Evolutionary conservation across 2,797 vertebrate genomes (phyloP), one percentile per base, ranked within the genome.

Genomic region (Scleropages formosus): DNA sequence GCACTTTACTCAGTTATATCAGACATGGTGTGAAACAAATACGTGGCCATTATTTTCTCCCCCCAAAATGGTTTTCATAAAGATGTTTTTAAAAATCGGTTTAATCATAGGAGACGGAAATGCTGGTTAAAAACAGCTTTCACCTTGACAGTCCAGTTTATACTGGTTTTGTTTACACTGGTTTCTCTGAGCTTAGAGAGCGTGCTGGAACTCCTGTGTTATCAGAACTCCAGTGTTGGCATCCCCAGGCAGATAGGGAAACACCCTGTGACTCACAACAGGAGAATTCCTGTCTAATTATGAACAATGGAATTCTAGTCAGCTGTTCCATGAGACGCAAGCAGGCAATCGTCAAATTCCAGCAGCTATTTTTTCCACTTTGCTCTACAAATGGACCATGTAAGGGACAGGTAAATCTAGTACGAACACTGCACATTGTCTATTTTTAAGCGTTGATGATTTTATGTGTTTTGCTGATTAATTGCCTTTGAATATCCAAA

Each of bases 261-360:
- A 85, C 85, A 81, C 80, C 84, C 78, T n/a, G 73, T 85, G 84
- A 87, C 75, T 88, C 84, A 89, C 24, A 4, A 11, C 74, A 18
- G 39, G 79, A 85, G 80, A 85, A 83, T 84, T 79, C 77, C 83
- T 82, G 62, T 72, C 63, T 22, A 75, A 85, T 76, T 80, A 62
- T 76, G 71, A 77, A 76, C 74, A 20, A 78, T 80, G 77, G 81
- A 79, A 85, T 79, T 75, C 73, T 74, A 53, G 83, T 80, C 78
- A 78, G 78, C 76, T 46, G 70, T 80, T 81, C 53, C 4, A 47
- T 73, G 80, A 77, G 80, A 73, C 77, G 67, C 80, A 67, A 77
- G 64, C 77, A 84, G 84, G 76, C 31, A 72, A 70, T 75, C 75
- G 75, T 83, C 80, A 77, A 76, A 65, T 27, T 24, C 65, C 61